Conservation (phyloP, 2,113 vertebrate species). For the Perognathus longimembris region DNA sequence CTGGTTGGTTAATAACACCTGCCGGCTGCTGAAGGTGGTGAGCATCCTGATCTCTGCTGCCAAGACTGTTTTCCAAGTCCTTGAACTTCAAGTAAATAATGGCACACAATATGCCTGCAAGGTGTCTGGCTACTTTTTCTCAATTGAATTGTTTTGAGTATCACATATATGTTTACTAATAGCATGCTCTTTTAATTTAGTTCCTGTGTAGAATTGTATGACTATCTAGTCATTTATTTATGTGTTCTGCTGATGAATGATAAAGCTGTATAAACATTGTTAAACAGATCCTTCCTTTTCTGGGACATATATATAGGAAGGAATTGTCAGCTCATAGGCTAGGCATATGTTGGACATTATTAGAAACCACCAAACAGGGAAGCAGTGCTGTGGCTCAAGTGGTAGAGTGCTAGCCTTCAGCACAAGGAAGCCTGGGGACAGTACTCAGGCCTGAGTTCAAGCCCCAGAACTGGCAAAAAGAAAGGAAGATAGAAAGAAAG, state of each 20-base stretch:
- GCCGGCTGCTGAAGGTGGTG: not conserved
- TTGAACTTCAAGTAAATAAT: not conserved
- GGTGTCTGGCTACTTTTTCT: not conserved
- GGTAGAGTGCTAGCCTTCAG: too few species aligned
- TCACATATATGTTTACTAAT: not conserved
- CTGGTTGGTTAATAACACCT: not conserved
- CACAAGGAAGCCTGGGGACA: too few species aligned
- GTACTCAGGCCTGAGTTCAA: too few species aligned
- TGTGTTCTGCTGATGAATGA: not conserved
- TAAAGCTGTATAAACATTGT: slow-evolving; percentile 5
- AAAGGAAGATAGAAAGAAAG: too few species aligned
- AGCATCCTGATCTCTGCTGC: not conserved
- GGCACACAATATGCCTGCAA: not conserved
- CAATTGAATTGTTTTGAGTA: not conserved
- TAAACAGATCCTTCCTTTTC: slow-evolving; percentile 28
- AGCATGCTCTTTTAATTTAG: not conserved
- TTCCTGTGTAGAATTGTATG: slow-evolving; percentile 10
- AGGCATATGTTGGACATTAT: not conserved
- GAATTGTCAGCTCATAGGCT: not conserved
- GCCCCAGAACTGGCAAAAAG: too few species aligned
- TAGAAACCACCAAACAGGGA: not conserved
- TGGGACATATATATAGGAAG: not conserved
- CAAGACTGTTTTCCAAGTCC: not conserved
- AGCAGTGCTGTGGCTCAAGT: too few species aligned
- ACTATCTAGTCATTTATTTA: not conserved